Evolutionary conservation across 1,140 invertebrate genomes (phyloP).

Genomic region (Brachionus manjavacas): DNA sequence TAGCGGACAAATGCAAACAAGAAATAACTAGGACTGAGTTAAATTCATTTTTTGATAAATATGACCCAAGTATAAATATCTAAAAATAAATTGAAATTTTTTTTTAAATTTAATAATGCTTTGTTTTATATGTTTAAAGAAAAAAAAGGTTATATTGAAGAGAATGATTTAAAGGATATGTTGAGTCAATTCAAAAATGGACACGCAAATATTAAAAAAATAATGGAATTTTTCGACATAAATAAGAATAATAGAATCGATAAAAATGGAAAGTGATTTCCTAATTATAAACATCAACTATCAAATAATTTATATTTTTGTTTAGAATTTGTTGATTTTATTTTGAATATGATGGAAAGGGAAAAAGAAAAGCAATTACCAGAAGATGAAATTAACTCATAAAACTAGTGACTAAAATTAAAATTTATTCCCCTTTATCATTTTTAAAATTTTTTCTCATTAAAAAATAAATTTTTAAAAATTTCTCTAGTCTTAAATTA

Average conservation of each 20-base stretch:
- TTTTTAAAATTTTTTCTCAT: too few relatives aligned
- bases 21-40: background rate
- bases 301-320: too few relatives aligned
- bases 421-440: too few relatives aligned
- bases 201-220: background rate
- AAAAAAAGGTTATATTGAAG: conserved; percentile 9
- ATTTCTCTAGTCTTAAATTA: too few relatives aligned
- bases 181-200: background rate
- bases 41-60: background rate
- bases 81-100: too few relatives aligned
- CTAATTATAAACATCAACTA: too few relatives aligned
- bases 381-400: background rate
- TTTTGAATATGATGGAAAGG: background rate
- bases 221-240: background rate
- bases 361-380: background rate
- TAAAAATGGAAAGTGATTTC: background rate
- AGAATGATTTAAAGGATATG: background rate
- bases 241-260: conserved; percentile 7
- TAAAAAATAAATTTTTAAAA: too few relatives aligned
- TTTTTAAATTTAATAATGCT: too few relatives aligned
- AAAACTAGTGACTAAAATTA: too few relatives aligned
- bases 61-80: background rate
- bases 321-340: background rate
- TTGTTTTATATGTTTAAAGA: background rate
- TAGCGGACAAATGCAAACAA: background rate